Evolutionary conservation across 2,888 invertebrate species (phyloP), one percentile per base, ranked within the genome.

Genomic region (Aelia acuminata): DNA sequence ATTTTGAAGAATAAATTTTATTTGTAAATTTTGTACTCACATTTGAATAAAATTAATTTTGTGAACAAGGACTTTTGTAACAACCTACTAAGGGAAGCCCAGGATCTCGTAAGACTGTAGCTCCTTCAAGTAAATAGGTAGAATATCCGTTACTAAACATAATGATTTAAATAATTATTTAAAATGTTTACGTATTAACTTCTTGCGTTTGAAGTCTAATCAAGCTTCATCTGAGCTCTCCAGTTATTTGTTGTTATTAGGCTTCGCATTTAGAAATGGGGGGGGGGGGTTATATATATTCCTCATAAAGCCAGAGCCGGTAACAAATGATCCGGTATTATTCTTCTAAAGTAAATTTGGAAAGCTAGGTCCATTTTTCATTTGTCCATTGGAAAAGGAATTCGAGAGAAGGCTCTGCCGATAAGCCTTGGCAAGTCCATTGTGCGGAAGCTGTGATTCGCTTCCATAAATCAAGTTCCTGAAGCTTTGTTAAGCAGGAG

Each of bases 401-500:
- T 43, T n/a, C 80, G n/a, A n/a, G 80, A 43, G 80, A 11, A 80
- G 80, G 43, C 10, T 80, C 7, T n/a, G 39, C 13, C 39, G 80
- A 80, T 80, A 80, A 80, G 80, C 43, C 43, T 43, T 43, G 22
- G 22, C 80, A 18, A 43, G 43, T 22, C 80, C 80, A 80, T 80
- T 80, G 80, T 80, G 43, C 10, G 22, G 43, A 80, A 80, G 80
- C 80, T 43, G 80, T 80, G 80, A 39, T 80, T 80, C 43, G 11
- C 43, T 80, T 43, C 3, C 43, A 80, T 80, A 80, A 80, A 80
- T 80, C 80, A 80, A 80, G n/a, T 43, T n/a, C 39, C 22, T 35
- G 80, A 43, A 80, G 80, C 80, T 43, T 80, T 80, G 80, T 80
- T 80, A 80, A 80, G 80, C n/a, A 43, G 80, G 18, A 31, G 75